Base-by-base conservation (phyloP, 2,113 vertebrate species). In the Chamaea fasciata region DNA sequence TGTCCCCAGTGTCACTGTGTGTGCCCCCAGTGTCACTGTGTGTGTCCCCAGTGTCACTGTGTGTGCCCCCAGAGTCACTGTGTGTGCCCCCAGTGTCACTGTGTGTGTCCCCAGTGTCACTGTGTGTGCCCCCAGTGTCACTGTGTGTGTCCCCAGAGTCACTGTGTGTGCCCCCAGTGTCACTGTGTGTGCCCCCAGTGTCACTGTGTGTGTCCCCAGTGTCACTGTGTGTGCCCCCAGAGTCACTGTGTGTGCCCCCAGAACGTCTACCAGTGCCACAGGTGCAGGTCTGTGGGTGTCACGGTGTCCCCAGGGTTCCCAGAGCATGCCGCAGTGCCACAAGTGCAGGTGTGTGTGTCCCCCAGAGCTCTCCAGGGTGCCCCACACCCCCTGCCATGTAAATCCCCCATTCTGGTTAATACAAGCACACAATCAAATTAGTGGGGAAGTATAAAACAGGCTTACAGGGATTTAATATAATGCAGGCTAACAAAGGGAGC, bases 251-350 rank as follows among this genome's bases (percentile, higher is more conserved):
- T 35, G 67, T 70, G 27, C 12, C 18, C 47, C 30, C 39, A 99
- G 92, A 99, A 99, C 0, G 98, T 99, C 4, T 99, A 99, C 87
- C 99, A 99, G 97, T 99, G 99, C 91, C 99, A 99, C 97, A 99
- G 99, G 73, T 99, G 99, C 46, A 68, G 65, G 33, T 63, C 4
- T 64, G 30, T 65, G 30, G 39, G 22, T 18, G 64, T 49, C 62
- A 31, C 41, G 22, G 39, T 20, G 60, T 59, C 56, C 56, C n/a
- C 56, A 37, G 35, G 10, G 62, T 42, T 7, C 19, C 65, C 65
- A 69, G 26, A 69, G 26, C 13, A 7, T 37, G 18, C 11, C 5
- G 18, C 47, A 49, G 65, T 68, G 65, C 24, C n/a, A 49, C 26
- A 57, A 35, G 31, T 74, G 70, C 31, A 57, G 53, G 24, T 47